Conservation (phyloP, 2,888 invertebrate genomes). For the Catocala sponsa region DNA sequence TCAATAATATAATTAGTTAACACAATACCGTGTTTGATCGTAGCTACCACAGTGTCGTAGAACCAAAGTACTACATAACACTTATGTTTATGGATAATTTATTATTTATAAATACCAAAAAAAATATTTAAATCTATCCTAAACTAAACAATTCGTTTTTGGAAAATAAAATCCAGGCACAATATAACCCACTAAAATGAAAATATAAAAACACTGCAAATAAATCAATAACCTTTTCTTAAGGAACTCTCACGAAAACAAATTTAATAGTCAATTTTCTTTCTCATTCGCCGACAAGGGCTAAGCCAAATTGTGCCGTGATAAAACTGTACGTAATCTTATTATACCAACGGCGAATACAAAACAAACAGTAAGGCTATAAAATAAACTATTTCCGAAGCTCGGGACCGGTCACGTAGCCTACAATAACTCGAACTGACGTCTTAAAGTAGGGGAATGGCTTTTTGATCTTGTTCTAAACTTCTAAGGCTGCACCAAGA, state of each 20-base stretch:
- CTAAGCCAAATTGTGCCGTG: slow-evolving; percentile 34
- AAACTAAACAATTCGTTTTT: too few relatives aligned
- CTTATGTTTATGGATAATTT: too few relatives aligned
- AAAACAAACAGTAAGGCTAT: slow-evolving; percentile 50
- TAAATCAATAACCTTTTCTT: not conserved
- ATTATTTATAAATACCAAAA: too few relatives aligned
- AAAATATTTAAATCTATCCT: too few relatives aligned
- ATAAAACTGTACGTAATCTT: slow-evolving; percentile 45
- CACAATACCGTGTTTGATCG: too few relatives aligned
- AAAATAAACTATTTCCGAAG: slow-evolving; percentile 63
- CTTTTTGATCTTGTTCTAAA: slow-evolving; percentile 78
- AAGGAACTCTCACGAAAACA: not conserved
- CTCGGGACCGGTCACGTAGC: slow-evolving; percentile 74
- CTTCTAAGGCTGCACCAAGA: slow-evolving; percentile 45
- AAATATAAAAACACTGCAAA: not conserved
- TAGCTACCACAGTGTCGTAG: too few relatives aligned
- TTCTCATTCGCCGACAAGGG: slow-evolving; percentile 10
- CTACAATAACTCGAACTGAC: slow-evolving; percentile 77
- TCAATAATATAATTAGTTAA: too few relatives aligned
- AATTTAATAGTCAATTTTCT: slow-evolving; percentile 11
- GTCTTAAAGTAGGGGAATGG: slow-evolving; percentile 73
- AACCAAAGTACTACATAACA: too few relatives aligned
- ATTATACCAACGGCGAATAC: slow-evolving; percentile 39
- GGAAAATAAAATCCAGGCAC: too few relatives aligned
- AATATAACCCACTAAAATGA: too few relatives aligned